Percentiles rank a stretch among this genome's conserved stretches.
phyloP scores from a whole-genome alignment of 2,113 vertebrate species.

The Eira barbara region DNA sequence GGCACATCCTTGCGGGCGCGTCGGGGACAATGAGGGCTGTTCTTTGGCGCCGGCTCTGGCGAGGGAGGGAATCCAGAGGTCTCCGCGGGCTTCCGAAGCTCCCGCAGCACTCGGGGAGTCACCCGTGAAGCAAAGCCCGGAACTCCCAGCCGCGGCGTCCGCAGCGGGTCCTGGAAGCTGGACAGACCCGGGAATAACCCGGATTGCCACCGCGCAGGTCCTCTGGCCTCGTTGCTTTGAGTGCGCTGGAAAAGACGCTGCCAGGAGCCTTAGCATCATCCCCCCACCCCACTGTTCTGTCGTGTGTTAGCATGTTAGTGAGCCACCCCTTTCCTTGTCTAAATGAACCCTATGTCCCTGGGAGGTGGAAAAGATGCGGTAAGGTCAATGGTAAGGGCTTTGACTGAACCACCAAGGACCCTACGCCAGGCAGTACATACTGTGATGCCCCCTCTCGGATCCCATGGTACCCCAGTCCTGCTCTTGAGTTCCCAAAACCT shows the following conservation, averaged over 20 bases:
- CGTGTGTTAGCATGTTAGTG: background rate
- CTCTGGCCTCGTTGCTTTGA: background rate
- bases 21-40: background rate
- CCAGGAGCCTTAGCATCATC: background rate
- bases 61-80: background rate
- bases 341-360: background rate
- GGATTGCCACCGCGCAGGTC: background rate
- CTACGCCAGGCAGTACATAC: accelerated
- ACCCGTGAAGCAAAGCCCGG: accelerated
- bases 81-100: background rate
- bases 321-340: background rate
- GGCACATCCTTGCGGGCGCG: background rate
- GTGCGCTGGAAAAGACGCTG: accelerated
- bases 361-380: background rate
- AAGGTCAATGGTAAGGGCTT: background rate
- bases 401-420: background rate
- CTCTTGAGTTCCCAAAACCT: background rate
- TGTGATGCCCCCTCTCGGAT: accelerated
- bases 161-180: background rate
- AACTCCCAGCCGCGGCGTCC: background rate
- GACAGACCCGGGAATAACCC: background rate
- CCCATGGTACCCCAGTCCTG: background rate
- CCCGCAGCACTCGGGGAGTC: background rate
- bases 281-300: too few species aligned
- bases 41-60: background rate